Evolutionary conservation across 2,888 invertebrate species (phyloP).

Genomic region (Hypsopygia costalis): DNA sequence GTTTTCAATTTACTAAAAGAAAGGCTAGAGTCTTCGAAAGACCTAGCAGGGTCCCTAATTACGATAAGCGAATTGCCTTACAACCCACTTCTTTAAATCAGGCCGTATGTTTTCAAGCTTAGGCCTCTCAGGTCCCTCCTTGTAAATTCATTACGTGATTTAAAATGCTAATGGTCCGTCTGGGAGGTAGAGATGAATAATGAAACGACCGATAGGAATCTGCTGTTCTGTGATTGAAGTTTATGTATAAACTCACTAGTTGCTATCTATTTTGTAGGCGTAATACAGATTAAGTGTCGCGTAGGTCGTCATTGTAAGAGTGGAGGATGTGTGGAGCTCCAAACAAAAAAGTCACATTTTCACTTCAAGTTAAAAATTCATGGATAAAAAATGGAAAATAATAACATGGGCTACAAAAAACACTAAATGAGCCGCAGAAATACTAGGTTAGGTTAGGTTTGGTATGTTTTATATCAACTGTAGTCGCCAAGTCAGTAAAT

Average conservation of each 20-base stretch:
- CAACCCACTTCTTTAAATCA: slow-evolving; percentile 14
- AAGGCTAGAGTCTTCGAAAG: not conserved
- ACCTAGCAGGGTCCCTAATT: not conserved
- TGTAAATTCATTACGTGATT: slow-evolving; percentile 68
- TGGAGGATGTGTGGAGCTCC: no score
- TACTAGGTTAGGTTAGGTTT: no score
- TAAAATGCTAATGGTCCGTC: slow-evolving; percentile 73
- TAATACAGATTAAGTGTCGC: not conserved
- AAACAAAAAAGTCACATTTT: no score
- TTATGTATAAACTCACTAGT: not conserved
- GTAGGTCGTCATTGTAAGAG: no score
- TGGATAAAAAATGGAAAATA: no score
- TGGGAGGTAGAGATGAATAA: slow-evolving; percentile 63
- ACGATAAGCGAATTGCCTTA: slow-evolving; percentile 13
- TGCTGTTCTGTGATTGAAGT: slow-evolving; percentile 44
- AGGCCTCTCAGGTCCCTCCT: slow-evolving; percentile 27
- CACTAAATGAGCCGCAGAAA: no score
- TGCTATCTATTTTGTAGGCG: not conserved
- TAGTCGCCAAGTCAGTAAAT: no score
- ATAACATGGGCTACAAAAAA: no score
- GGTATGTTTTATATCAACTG: no score
- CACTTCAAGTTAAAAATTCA: no score
- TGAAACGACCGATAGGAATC: slow-evolving; percentile 56
- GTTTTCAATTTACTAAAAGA: no score
- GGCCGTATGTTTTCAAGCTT: slow-evolving; percentile 24